Base-by-base conservation (phyloP, 2,888 invertebrate genomes). In the Tetanocera ferruginea region DNA sequence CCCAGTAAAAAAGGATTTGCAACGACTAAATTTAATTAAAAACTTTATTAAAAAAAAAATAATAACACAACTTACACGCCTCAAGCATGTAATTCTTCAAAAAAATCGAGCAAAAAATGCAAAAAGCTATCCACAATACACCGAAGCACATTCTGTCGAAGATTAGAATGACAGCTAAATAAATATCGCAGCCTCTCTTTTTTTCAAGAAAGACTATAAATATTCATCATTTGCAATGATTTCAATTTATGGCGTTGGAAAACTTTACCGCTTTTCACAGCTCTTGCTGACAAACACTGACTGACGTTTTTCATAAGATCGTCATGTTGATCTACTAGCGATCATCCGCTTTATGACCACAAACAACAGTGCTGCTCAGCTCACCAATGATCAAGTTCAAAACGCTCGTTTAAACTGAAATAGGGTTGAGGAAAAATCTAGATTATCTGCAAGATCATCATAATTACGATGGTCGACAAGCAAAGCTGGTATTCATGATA, bases 201-300 rank as follows among this genome's bases (percentile, higher is more conserved):
- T 43, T 43, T 43, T 14, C 43, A 28, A 60, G 14, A 62, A 62
- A 25, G 3, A 28, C n/a, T 6, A 6, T 5, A 52, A 55, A 57
- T 60, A 62, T 73, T 62, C 62, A 62, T 73, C 62, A 73, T 62
- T 73, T 73, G 19, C 5, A 62, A 17, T 49, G 62, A 73, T 73
- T 62, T 60, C 49, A 73, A 73, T 73, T 73, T 73, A 62, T 25
- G 43, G 43, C 43, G 43, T 43, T 43, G 43, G 73, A 37, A 43
- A 49, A 73, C 62, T 62, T 25, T 49, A 25, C 49, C 19, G 4
- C 37, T 73, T 73, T 73, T 73, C 55, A 55, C 70, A 31, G 70
- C 55, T 70, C 31, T 28, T 9, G 9, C 17, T 34, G 70, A 55
- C 52, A 49, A 25, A 49, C 49, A 28, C 28, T 23, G 69, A 51